Evolutionary conservation across 2,888 invertebrate species (phyloP).

Genomic region (Ichneumon xanthorius): DNA sequence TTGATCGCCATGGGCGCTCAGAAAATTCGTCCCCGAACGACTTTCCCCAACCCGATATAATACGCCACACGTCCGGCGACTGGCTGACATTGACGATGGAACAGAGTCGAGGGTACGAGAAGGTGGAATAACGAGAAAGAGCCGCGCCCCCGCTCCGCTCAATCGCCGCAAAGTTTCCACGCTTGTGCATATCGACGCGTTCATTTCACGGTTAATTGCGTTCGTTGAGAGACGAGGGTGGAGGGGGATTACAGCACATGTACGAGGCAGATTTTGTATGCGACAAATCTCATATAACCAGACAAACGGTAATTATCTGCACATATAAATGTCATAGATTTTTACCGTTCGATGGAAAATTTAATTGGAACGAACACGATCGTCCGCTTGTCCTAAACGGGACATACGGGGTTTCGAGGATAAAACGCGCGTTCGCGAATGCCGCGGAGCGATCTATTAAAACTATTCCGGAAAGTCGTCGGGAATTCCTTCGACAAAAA

Average conservation of each 20-base stretch:
- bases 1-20: constrained; percentile 7
- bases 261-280: background rate
- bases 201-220: constrained; percentile 67
- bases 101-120: constrained; percentile 57
- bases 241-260: constrained; percentile 15
- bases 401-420: background rate
- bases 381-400: constrained; percentile 1
- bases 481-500: constrained; percentile 27
- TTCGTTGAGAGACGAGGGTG: background rate
- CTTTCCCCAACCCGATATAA: constrained; percentile 36
- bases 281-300: constrained; percentile 2
- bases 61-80: constrained; percentile 9
- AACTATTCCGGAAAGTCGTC: constrained; percentile 39
- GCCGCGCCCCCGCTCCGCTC: constrained; percentile 42
- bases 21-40: constrained; percentile 32
- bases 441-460: background rate
- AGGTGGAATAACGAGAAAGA: constrained; percentile 64
- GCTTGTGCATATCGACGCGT: constrained; percentile 42
- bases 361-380: background rate
- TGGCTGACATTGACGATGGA: constrained; percentile 61
- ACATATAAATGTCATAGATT: constrained; percentile 5
- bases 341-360: constrained; percentile 30
- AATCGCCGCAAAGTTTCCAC: constrained; percentile 50
- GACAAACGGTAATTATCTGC: constrained; percentile 32
- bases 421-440: background rate